phyloP scores from a whole-genome alignment of 2,113 vertebrate genomes.

The Empidonax alnorum region DNA sequence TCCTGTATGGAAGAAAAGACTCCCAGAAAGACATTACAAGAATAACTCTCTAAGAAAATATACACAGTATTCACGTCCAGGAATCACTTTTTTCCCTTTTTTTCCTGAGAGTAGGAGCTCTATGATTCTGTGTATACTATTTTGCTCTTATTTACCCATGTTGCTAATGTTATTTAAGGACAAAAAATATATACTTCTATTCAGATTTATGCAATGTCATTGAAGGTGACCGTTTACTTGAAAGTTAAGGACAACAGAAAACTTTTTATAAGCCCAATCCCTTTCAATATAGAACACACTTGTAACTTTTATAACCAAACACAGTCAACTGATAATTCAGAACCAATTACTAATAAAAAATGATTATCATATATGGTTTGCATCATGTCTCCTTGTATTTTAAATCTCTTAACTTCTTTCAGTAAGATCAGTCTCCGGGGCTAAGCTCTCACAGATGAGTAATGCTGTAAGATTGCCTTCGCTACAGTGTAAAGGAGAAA shows the following conservation, averaged over 20 bases:
- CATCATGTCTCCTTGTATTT: constrained; percentile 9
- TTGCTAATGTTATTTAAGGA: not conserved
- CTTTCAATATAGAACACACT: not conserved
- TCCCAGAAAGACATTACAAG: not conserved
- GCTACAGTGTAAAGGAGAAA: constrained; percentile 57
- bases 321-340: not conserved
- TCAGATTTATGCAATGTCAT: not conserved
- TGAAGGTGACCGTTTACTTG: not conserved
- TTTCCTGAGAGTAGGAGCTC: not conserved
- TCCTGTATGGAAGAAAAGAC: not conserved
- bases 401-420: constrained; percentile 40
- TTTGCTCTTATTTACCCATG: not conserved
- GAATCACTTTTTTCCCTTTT: not conserved
- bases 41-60: not conserved
- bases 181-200: not conserved
- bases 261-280: not conserved
- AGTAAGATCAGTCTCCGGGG: constrained; percentile 29
- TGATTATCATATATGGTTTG: not conserved
- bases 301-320: not conserved
- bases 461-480: constrained; percentile 60
- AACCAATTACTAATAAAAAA: constrained; percentile 29
- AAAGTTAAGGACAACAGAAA: not conserved
- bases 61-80: not conserved
- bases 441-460: constrained; percentile 62
- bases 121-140: not conserved